A percentile compares a stretch with the other conserved stretches of the same genome.
Evolutionary conservation across 2,113 vertebrate genomes (phyloP).

Genomic region (Chaetops frenatus): DNA sequence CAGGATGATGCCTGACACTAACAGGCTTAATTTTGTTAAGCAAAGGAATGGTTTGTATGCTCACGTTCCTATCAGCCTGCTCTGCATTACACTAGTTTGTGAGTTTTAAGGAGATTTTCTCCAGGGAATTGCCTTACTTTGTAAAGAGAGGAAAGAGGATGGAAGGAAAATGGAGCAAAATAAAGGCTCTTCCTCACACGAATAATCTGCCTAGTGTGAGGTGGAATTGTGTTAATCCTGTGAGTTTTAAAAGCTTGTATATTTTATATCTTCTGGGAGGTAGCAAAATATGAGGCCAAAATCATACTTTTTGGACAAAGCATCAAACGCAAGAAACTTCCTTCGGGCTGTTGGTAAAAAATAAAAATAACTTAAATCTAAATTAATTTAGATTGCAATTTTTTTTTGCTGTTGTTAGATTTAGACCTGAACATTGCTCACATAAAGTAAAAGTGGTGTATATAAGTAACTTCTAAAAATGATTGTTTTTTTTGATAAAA

Average conservation of each 20-base stretch:
- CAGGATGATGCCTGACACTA: background rate
- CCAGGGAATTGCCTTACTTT: background rate
- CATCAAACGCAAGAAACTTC: background rate
- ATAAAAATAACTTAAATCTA: background rate
- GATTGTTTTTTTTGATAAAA: background rate
- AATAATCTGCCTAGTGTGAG: background rate
- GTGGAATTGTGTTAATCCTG: background rate
- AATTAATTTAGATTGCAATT: background rate
- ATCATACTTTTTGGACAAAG: background rate
- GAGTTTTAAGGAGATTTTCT: background rate
- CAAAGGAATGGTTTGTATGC: background rate
- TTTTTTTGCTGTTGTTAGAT: background rate
- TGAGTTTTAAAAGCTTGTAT: background rate
- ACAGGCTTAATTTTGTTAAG: slow-evolving; percentile 2
- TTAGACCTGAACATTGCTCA: background rate
- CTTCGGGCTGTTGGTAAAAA: background rate
- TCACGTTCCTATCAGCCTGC: background rate
- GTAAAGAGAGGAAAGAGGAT: background rate
- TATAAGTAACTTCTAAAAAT: background rate
- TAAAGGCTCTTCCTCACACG: background rate
- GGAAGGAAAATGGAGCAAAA: slow-evolving; percentile 9
- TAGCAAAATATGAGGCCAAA: background rate
- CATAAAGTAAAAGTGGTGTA: background rate
- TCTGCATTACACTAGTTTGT: background rate
- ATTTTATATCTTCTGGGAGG: background rate